Evolutionary conservation across 2,113 vertebrate species (phyloP), one percentile per base, ranked within the genome.

Genomic region (Prionailurus viverrinus): DNA sequence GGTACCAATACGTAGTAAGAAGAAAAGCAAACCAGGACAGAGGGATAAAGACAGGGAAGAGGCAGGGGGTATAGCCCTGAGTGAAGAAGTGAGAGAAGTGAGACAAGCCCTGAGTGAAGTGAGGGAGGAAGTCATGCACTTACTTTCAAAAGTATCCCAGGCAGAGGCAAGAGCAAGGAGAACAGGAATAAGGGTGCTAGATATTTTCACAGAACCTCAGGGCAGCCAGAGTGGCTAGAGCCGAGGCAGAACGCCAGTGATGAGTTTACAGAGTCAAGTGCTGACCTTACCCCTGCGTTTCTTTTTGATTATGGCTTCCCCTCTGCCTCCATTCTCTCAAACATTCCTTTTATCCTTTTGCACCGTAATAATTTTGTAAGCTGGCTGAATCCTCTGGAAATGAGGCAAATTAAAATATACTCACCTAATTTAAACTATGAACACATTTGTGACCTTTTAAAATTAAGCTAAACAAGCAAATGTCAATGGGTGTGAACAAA

Each of bases 391-490:
- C 39, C 73, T 92, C 89, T 63, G 39, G 51, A n/a, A n/a, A 68
- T 36, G 51, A 76, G 39, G n/a, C 33, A 79, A 65, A 87, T 92
- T 51, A 84, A 89, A 92, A 71, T 61, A 82, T 31, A 36, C 14
- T 55, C 65, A 91, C 55, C 36, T 39, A 66, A 63, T 9, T 68
- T 14, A 71, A 73, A 82, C 18, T 33, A n/a, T 41, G 55, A 25
- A 76, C 48, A 18, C 16, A 33, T 27, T 2, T 92, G 31, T 94
- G 68, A 69, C 33, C 80, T 96, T 93, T 79, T 63, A 83, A 69
- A 89, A 61, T 31, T 58, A 91, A 91, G 45, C 76, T 76, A 36
- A 36, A 69, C 14, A 91, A 94, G 83, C 48, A 80, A 74, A 87
- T 14, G 14, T 63, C 79, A 89, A 21, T 7, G 53, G 36, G n/a